These are phyloP conservation scores for Odontamblyopus lacepedii DNA, from an alignment of 2,797 vertebrate genomes.

Conservation along the genomic window DNA sequence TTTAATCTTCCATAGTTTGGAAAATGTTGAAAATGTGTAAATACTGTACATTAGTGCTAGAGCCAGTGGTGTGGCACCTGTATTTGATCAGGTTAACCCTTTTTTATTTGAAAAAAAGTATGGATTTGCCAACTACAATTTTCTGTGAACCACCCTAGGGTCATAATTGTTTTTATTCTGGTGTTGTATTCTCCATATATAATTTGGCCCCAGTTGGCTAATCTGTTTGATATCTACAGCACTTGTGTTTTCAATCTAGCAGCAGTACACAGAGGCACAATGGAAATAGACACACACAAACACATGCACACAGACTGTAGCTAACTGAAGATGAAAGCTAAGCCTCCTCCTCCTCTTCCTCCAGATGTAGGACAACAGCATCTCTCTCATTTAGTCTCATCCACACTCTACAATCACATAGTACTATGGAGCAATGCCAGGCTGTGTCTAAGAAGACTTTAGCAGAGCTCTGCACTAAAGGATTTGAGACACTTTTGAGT, in stretches of 20 bases:
- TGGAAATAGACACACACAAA: constrained; percentile 14
- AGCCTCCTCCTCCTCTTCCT: constrained; percentile 52
- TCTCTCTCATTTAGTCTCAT: constrained; percentile 14
- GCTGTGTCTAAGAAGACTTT: not conserved
- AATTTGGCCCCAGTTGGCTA: constrained; percentile 21
- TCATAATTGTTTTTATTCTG: constrained; percentile 8
- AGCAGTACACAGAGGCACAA: constrained; percentile 40
- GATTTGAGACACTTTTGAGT: not conserved
- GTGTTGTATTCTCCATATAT: constrained; percentile 16
- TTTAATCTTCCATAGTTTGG: not conserved
- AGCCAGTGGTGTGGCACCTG: not conserved
- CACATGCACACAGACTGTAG: constrained; percentile 37
- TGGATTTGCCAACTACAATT: not conserved
- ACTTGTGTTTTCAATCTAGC: constrained; percentile 34
- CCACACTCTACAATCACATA: constrained; percentile 15
- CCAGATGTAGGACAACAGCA: constrained; percentile 58
- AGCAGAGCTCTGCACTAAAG: not conserved
- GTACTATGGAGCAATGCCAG: not conserved
- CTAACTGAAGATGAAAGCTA: constrained; percentile 58
- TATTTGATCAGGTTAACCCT: not conserved
- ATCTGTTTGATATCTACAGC: constrained; percentile 44
- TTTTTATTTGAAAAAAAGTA: too few species aligned
- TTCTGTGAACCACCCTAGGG: not conserved
- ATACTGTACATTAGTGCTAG: not conserved
- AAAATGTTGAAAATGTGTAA: not conserved